phyloP scores from a whole-genome alignment of 2,797 vertebrate species.

The Pseudomugil gertrudae region DNA sequence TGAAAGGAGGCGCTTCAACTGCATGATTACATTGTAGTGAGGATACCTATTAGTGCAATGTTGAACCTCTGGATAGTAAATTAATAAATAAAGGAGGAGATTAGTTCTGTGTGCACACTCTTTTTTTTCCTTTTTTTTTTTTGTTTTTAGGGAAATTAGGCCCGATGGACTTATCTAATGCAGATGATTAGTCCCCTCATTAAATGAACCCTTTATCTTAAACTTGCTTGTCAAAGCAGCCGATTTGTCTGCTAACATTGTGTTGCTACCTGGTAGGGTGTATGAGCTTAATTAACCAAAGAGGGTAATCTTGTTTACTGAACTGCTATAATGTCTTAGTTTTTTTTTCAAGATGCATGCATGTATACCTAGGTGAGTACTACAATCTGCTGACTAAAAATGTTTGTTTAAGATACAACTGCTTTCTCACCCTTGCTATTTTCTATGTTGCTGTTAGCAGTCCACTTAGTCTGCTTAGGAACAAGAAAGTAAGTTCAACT shows the following conservation, averaged over 20 bases:
- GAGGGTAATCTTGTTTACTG: constrained; percentile 63
- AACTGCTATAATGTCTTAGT: constrained; percentile 52
- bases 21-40: constrained; percentile 45
- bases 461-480: constrained; percentile 6
- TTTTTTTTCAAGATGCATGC: background rate
- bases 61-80: constrained; percentile 63
- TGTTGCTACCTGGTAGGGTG: constrained; percentile 48
- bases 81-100: constrained; percentile 76
- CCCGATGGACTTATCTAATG: constrained; percentile 69
- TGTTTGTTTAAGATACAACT: constrained; percentile 21
- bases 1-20: constrained; percentile 50
- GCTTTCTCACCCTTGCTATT: constrained; percentile 34
- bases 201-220: constrained; percentile 78
- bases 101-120: constrained; percentile 70
- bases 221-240: constrained; percentile 70
- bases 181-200: constrained; percentile 76
- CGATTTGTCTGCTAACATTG: constrained; percentile 75
- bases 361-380: background rate
- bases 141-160: constrained; percentile 75
- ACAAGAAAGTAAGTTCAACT: constrained; percentile 57
- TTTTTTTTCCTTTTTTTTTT: too few relatives aligned
- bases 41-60: constrained; percentile 66
- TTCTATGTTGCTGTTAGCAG: constrained; percentile 21
- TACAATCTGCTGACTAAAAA: constrained; percentile 25
- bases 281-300: constrained; percentile 78